phyloP scores from a whole-genome alignment of 2,113 vertebrate species.

The Hylia prasina region DNA sequence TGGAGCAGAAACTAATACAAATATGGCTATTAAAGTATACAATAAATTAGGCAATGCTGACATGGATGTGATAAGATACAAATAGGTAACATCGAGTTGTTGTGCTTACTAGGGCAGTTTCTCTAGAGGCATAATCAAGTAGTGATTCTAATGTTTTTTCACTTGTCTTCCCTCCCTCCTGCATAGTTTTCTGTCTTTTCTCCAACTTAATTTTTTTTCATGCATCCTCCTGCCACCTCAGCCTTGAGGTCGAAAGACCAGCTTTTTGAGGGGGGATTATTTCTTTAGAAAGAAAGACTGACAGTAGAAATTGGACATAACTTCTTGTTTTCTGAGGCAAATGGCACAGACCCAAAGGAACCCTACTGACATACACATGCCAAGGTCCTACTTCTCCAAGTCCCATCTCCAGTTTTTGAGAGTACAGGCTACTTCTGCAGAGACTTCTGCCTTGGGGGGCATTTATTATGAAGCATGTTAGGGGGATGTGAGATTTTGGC shows the following conservation, averaged over 20 bases:
- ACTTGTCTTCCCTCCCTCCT: background rate
- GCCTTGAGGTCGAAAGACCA: background rate
- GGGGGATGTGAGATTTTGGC: background rate
- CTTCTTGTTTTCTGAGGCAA: background rate
- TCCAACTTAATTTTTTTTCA: background rate
- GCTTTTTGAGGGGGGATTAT: background rate
- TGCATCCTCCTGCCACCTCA: background rate
- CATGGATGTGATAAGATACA: conserved; percentile 49
- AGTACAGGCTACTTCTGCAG: background rate
- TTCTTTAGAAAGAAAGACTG: background rate
- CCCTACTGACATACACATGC: background rate
- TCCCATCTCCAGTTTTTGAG: background rate
- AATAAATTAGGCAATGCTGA: conserved; percentile 65
- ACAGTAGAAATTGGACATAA: background rate
- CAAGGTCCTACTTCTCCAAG: background rate
- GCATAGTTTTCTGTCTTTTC: background rate
- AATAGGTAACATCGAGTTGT: conserved; percentile 14
- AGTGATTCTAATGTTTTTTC: conserved; percentile 12
- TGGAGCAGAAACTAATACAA: conserved; percentile 49
- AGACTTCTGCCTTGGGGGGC: background rate
- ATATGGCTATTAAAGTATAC: conserved; percentile 48
- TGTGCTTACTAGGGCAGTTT: conserved; percentile 43
- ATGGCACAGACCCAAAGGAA: background rate
- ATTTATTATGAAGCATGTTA: background rate
- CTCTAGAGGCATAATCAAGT: conserved; percentile 34